Percentiles rank a stretch among this genome's conserved stretches.
Evolutionary conservation across 2,797 vertebrate genomes (phyloP).

Genomic region (Cossypha heuglini): DNA sequence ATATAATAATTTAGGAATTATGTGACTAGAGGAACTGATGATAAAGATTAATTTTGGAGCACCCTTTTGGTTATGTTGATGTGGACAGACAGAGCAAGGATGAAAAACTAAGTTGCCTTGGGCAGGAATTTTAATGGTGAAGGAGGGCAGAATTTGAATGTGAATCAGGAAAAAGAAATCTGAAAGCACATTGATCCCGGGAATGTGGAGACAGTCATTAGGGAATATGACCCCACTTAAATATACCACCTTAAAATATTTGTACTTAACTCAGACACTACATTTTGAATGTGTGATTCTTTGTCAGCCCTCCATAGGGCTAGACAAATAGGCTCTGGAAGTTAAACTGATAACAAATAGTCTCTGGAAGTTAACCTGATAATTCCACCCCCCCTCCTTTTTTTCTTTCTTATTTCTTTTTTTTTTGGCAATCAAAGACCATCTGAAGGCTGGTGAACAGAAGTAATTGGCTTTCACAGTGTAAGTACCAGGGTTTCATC

Average conservation of each 20-base stretch:
- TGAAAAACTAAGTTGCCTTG: neutral
- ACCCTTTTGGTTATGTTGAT: neutral
- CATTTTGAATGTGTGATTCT: conserved; percentile 1
- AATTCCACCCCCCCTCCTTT: neutral
- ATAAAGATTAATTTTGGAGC: neutral
- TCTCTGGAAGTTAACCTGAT: too few species aligned
- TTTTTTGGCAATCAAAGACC: neutral
- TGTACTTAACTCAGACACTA: neutral
- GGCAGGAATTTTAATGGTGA: neutral
- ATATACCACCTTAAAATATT: neutral
- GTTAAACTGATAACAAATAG: neutral
- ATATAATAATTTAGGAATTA: neutral
- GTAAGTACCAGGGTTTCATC: neutral
- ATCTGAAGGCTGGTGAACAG: neutral
- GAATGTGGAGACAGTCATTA: neutral
- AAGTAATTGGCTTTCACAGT: neutral
- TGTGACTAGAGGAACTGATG: neutral
- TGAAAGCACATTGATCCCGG: neutral
- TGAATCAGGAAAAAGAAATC: conserved; percentile 18
- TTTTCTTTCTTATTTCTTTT: neutral
- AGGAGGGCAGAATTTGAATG: neutral
- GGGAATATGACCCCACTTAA: neutral
- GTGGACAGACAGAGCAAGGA: neutral
- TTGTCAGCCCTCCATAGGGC: neutral
- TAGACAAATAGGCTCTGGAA: neutral